Conservation (phyloP, 2,797 vertebrate species). For the Smutsia gigantea region DNA sequence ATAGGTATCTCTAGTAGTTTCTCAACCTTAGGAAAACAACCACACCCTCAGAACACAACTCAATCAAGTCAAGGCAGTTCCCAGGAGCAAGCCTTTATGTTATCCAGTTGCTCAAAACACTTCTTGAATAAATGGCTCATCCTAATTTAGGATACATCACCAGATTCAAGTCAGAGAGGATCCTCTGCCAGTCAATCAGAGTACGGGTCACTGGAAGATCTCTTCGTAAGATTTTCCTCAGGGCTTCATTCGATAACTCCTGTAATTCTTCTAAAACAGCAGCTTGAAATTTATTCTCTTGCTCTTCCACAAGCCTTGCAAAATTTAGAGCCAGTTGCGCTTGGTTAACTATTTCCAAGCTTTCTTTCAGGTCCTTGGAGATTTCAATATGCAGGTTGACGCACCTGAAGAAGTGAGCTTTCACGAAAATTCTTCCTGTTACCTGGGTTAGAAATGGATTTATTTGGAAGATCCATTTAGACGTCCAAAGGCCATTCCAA, state of each 20-base stretch:
- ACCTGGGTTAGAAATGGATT: conserved; percentile 65
- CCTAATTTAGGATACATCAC: conserved; percentile 81
- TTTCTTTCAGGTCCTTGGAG: conserved; percentile 72
- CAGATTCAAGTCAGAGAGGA: conserved; percentile 74
- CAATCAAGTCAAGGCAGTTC: background rate
- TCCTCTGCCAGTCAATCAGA: conserved; percentile 78
- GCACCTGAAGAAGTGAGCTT: conserved; percentile 68
- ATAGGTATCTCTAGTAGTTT: background rate
- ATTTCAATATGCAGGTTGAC: conserved; percentile 74
- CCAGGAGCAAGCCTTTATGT: conserved; percentile 73
- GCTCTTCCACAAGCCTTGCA: conserved; percentile 79
- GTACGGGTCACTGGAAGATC: conserved; percentile 80
- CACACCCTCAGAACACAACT: background rate
- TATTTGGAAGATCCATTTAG: conserved; percentile 77
- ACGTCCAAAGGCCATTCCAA: conserved; percentile 80
- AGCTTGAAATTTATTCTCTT: conserved; percentile 82
- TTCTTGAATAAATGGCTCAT: conserved; percentile 78
- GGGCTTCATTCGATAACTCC: conserved; percentile 75
- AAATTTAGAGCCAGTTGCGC: conserved; percentile 81
- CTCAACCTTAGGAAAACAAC: background rate
- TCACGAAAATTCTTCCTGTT: conserved; percentile 71
- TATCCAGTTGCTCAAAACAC: conserved; percentile 80
- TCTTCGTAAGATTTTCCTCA: conserved; percentile 68
- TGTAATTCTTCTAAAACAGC: conserved; percentile 80
- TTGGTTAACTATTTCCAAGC: conserved; percentile 77